These are phyloP conservation scores for Coptodon bakossiorum DNA, from an alignment of 2,113 vertebrate genomes.

Conservation along the genomic window DNA sequence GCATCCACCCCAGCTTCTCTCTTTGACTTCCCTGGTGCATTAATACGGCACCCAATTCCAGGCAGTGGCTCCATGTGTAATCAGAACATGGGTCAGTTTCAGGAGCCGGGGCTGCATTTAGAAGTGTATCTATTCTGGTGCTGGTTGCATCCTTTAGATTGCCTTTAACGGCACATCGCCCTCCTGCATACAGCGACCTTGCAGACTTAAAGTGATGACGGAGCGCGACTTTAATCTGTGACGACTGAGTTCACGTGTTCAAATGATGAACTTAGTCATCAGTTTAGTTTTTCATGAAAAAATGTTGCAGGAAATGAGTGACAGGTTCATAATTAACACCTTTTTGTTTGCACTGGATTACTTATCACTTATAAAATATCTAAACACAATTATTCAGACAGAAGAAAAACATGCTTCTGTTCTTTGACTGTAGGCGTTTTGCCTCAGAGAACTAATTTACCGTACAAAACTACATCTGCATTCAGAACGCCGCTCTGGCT, in stretches of 20 bases:
- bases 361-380: not conserved
- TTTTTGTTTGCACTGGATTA: not conserved
- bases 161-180: not conserved
- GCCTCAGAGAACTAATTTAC: not conserved
- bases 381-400: not conserved
- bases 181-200: not conserved
- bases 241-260: not conserved
- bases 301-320: not conserved
- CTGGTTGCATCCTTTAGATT: not conserved
- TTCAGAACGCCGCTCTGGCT: not conserved
- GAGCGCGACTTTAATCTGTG: not conserved
- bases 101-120: not conserved
- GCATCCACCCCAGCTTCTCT: not conserved
- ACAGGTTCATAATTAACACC: not conserved
- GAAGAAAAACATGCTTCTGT: not conserved
- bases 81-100: not conserved
- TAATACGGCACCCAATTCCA: rapidly evolving
- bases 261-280: not conserved
- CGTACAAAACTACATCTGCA: not conserved
- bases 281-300: not conserved
- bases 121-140: not conserved
- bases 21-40: not conserved
- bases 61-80: not conserved
- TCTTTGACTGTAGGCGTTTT: not conserved
- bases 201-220: not conserved